Evolutionary conservation across 1,140 invertebrate genomes (phyloP).

Genomic region (Heliothis virescens): DNA sequence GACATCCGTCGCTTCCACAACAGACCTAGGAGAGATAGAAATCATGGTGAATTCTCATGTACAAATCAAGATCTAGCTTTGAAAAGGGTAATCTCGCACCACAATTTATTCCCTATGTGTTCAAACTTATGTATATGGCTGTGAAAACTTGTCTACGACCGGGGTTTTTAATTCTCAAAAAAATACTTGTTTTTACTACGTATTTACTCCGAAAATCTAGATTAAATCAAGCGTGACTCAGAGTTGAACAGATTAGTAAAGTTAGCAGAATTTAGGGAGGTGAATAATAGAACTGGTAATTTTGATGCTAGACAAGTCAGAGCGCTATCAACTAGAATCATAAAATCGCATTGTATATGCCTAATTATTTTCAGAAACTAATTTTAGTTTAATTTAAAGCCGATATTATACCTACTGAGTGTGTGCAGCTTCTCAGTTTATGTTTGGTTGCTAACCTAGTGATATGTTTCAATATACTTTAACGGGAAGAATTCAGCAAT

Average conservation of each 20-base stretch:
- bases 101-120: background rate
- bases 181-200: background rate
- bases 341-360: constrained; percentile 6
- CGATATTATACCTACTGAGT: no score
- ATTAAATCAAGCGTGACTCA: constrained; percentile 3
- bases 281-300: background rate
- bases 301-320: background rate
- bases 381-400: background rate
- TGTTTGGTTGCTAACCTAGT: no score
- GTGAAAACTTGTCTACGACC: background rate
- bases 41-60: background rate
- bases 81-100: background rate
- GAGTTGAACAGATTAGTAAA: constrained; percentile 24
- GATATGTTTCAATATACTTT: no score
- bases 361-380: background rate
- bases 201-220: constrained; percentile 20
- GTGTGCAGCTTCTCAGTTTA: no score
- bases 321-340: background rate
- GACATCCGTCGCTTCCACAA: constrained; percentile 94
- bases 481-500: no score
- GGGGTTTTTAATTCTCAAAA: background rate
- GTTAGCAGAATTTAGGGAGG: background rate
- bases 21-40: constrained; percentile 88
- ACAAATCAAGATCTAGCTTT: background rate
- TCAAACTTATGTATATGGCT: background rate